Conservation (phyloP, 1,140 invertebrate species). For the Gryon sp. region DNA sequence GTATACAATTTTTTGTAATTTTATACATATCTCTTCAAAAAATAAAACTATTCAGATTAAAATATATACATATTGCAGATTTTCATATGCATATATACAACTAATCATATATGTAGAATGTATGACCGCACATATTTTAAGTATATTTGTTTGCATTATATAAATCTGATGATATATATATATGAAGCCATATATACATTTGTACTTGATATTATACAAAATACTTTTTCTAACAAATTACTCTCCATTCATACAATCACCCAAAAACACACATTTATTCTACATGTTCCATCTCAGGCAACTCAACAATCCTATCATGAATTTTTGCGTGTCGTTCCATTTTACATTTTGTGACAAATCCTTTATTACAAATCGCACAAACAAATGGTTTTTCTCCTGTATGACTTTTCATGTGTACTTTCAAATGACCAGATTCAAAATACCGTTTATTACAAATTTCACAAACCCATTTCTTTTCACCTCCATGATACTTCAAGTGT, state of each 20-base stretch:
- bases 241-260: too few species aligned
- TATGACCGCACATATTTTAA: too few species aligned
- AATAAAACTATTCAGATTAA: too few species aligned
- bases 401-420: slow-evolving; percentile 80
- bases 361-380: slow-evolving; percentile 74
- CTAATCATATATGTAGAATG: too few species aligned
- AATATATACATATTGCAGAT: too few species aligned
- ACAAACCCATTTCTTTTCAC: slow-evolving; percentile 76
- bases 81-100: too few species aligned
- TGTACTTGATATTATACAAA: neutral
- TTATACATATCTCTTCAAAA: too few species aligned
- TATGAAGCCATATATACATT: too few species aligned
- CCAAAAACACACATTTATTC: neutral
- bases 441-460: slow-evolving; percentile 76
- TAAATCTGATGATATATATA: too few species aligned
- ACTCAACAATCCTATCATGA: slow-evolving; percentile 46
- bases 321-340: slow-evolving; percentile 67
- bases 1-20: too few species aligned
- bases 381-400: slow-evolving; percentile 78
- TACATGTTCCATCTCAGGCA: neutral
- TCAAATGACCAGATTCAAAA: slow-evolving; percentile 77
- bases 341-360: slow-evolving; percentile 72
- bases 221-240: too few species aligned
- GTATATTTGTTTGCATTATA: too few species aligned
- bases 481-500: slow-evolving; percentile 69